Percentiles rank a stretch among this genome's conserved stretches.
Conservation (phyloP, 2,797 vertebrate species). For the Micrastur ruficollis region DNA sequence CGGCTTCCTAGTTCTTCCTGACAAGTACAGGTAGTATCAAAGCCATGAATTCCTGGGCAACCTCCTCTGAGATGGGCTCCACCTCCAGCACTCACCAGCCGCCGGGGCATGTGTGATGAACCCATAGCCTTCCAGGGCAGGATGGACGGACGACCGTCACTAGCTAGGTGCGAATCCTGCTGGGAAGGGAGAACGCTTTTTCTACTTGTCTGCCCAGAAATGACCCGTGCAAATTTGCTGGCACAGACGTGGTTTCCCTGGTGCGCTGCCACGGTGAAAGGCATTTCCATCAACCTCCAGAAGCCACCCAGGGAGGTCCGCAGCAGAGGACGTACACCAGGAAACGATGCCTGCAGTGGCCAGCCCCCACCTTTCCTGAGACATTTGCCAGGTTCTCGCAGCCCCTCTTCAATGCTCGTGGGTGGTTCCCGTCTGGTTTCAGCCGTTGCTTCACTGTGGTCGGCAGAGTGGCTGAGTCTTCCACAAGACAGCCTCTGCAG, state of each 20-base stretch:
- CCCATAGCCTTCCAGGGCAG: neutral
- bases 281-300: neutral
- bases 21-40: neutral
- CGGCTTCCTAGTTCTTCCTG: neutral
- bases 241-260: neutral
- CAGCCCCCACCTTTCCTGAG: neutral
- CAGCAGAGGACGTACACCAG: neutral
- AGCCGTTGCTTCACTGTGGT: neutral
- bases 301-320: neutral
- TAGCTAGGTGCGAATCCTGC: too few species aligned
- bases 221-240: neutral
- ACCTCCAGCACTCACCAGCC: neutral
- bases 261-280: neutral
- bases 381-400: neutral
- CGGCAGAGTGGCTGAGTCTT: neutral
- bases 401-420: rapidly evolving
- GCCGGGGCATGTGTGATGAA: neutral
- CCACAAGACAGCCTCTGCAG: neutral
- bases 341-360: neutral
- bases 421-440: neutral
- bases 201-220: neutral
- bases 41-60: neutral
- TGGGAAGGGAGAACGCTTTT: neutral
- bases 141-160: neutral
- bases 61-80: neutral